These are phyloP conservation scores for Drosophila watanabei DNA, from an alignment of 1,140 invertebrate genomes.

Conservation along the genomic window DNA sequence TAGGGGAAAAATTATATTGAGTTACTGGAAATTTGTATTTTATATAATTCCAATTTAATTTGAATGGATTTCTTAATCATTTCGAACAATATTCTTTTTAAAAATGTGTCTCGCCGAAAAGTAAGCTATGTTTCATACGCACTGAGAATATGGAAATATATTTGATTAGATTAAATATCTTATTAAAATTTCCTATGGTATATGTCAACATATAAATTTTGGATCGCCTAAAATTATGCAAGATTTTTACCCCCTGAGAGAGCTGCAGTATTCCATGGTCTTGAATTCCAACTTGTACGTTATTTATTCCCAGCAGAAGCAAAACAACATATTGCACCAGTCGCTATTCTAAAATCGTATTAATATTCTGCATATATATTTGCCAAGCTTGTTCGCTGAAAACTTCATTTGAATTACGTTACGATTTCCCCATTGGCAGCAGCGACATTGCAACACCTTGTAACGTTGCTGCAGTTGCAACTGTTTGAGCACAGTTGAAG, in stretches of 20 bases:
- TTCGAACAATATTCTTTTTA: no score
- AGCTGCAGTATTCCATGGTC: background rate
- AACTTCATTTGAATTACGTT: slow-evolving; percentile 68
- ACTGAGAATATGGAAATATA: no score
- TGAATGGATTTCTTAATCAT: no score
- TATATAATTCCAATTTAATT: no score
- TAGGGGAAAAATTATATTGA: background rate
- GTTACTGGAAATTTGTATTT: background rate
- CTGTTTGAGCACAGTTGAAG: slow-evolving; percentile 12
- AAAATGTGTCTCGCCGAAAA: no score
- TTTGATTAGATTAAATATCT: background rate
- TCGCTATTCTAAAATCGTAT: slow-evolving; percentile 20
- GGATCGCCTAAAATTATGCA: background rate
- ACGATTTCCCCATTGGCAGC: slow-evolving; percentile 40
- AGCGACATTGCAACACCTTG: slow-evolving; percentile 37
- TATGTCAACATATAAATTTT: background rate
- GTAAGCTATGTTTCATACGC: no score
- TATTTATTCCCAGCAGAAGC: background rate
- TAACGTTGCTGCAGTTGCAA: slow-evolving; percentile 13
- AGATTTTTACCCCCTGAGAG: background rate
- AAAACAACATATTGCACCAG: background rate
- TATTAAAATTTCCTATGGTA: background rate
- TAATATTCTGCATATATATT: slow-evolving; percentile 57
- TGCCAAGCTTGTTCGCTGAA: slow-evolving; percentile 21
- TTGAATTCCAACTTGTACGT: background rate